These are phyloP conservation scores for Ophioninae sp. DNA, from an alignment of 2,888 invertebrate species.

Conservation along the genomic window DNA sequence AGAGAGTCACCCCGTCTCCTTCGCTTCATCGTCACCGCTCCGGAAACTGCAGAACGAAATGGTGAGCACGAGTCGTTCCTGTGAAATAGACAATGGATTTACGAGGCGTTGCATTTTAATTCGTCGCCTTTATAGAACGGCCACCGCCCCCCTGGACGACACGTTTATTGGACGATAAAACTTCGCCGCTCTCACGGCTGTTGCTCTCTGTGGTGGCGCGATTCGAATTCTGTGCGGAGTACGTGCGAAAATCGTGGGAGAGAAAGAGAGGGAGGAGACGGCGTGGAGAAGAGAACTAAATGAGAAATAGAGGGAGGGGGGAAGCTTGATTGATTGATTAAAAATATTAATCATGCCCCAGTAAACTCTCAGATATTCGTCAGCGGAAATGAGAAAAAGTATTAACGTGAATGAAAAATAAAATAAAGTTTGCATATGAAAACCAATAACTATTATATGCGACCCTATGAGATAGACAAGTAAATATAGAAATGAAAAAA, in stretches of 20 bases:
- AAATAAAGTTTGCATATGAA: background rate
- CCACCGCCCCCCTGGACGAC: conserved; percentile 71
- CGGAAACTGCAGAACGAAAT: background rate
- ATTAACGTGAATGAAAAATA: background rate
- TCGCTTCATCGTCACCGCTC: background rate
- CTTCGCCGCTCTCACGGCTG: conserved; percentile 70
- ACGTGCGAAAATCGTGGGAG: conserved; percentile 7
- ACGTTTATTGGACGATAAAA: conserved; percentile 79
- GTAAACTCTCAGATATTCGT: background rate
- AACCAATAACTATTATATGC: too few species aligned
- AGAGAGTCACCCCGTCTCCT: background rate
- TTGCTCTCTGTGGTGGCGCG: conserved; percentile 39
- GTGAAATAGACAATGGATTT: conserved; percentile 72
- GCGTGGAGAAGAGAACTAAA: conserved; percentile 13
- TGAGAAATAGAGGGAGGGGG: background rate
- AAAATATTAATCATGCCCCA: background rate
- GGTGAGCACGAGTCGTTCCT: conserved; percentile 49
- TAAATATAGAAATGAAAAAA: background rate
- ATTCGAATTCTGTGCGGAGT: conserved; percentile 36
- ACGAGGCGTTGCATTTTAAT: conserved; percentile 77
- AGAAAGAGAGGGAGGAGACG: background rate
- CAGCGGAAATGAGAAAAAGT: background rate
- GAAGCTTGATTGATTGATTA: background rate
- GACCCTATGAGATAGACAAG: too few species aligned
- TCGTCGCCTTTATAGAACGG: conserved; percentile 64